phyloP scores from a whole-genome alignment of 2,888 invertebrate species.

The Julus scanicus region DNA sequence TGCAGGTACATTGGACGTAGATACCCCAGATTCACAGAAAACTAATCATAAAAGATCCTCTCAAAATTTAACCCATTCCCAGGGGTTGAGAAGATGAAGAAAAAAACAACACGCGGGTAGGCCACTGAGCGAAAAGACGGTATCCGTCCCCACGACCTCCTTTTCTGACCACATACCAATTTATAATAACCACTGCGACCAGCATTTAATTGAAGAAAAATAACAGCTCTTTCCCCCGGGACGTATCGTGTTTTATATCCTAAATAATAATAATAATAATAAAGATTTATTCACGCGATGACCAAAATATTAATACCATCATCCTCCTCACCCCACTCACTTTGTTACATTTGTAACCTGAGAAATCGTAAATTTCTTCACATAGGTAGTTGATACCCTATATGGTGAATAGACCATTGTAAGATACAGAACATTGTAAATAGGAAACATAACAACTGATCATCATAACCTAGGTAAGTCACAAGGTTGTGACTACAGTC shows the following conservation, averaged over 20 bases:
- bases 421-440: no score
- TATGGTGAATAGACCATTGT: no score
- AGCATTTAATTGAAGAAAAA: conserved; percentile 1
- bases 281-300: background rate
- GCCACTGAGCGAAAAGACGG: conserved; percentile 5
- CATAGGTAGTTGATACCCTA: no score
- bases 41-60: background rate
- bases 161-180: conserved; percentile 4
- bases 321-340: no score
- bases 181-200: conserved; percentile 28
- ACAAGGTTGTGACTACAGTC: no score
- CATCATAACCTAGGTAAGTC: no score
- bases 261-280: conserved; percentile 33
- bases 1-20: conserved; percentile 16
- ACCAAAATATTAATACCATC: background rate
- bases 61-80: conserved; percentile 18
- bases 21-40: conserved; percentile 15
- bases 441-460: no score
- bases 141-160: conserved; percentile 22
- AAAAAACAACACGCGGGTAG: background rate
- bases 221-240: background rate
- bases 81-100: background rate
- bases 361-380: background rate
- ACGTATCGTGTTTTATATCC: background rate
- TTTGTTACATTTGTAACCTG: background rate